These are phyloP conservation scores for Brenthis ino DNA, from an alignment of 2,888 invertebrate genomes.

Conservation along the genomic window DNA sequence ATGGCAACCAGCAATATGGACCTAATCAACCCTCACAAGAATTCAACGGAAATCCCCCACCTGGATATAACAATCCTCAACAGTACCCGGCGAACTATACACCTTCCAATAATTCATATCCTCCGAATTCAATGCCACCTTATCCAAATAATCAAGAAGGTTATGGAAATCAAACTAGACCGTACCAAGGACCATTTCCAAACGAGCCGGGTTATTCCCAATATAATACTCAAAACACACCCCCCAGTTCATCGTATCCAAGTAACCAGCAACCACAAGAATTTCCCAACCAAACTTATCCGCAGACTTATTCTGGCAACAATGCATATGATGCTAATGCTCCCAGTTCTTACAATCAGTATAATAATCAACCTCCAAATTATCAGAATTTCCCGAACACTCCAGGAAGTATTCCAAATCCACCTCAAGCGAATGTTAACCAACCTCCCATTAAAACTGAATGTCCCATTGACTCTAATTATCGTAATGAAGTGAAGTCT, in stretches of 20 bases:
- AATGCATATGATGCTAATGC: conserved; percentile 54
- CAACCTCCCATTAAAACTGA: conserved; percentile 51
- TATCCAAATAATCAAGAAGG: conserved; percentile 63
- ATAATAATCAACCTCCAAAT: conserved; percentile 56
- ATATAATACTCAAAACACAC: conserved; percentile 54
- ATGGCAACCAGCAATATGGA: conserved; percentile 67
- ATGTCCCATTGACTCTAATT: conserved; percentile 46
- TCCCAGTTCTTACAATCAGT: conserved; percentile 61
- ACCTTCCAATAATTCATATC: conserved; percentile 56
- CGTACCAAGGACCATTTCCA: conserved; percentile 53
- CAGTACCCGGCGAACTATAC: conserved; percentile 66
- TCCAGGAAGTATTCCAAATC: conserved; percentile 41
- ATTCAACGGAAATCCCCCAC: conserved; percentile 55
- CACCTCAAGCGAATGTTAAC: conserved; percentile 43
- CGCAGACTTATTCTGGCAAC: conserved; percentile 54
- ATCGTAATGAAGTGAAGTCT: conserved; percentile 53
- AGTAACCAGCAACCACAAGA: conserved; percentile 53
- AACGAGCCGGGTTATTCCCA: conserved; percentile 62
- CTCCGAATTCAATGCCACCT: conserved; percentile 59
- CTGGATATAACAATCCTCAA: conserved; percentile 59
- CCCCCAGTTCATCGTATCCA: conserved; percentile 42
- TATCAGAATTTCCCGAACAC: conserved; percentile 63
- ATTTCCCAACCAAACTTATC: conserved; percentile 61
- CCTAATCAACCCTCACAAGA: conserved; percentile 64
- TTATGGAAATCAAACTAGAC: conserved; percentile 60